Evolutionary conservation across 2,797 vertebrate species (phyloP).

Genomic region (Lepilemur ruficaudatus): DNA sequence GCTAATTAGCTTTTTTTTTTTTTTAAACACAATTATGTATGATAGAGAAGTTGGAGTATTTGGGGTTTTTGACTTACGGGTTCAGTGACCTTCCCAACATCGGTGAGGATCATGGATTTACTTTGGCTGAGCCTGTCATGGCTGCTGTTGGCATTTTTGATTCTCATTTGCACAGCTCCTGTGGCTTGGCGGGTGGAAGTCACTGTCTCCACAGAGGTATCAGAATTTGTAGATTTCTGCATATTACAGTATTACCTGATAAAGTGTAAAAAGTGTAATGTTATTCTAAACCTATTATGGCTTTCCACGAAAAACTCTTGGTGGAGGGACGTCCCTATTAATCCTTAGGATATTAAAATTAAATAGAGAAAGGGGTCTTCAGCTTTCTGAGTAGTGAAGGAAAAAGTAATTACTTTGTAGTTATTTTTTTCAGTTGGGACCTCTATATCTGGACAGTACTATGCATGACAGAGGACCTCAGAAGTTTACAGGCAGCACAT

Average conservation of each 20-base stretch:
- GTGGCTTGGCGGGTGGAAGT: conserved; percentile 81
- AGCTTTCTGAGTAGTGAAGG: not conserved
- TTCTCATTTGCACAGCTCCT: conserved; percentile 90
- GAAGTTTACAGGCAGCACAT: not conserved
- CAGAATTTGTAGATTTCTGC: conserved; percentile 81
- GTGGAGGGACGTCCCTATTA: not conserved
- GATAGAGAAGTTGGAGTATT: not conserved
- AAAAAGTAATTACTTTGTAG: not conserved
- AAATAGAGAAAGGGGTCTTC: not conserved
- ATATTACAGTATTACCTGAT: conserved; percentile 80
- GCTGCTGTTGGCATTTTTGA: conserved; percentile 87
- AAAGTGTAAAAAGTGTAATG: conserved; percentile 68
- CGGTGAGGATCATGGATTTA: conserved; percentile 94
- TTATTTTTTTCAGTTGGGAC: not conserved
- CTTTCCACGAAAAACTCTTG: not conserved
- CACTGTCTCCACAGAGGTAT: conserved; percentile 78
- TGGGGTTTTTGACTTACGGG: conserved; percentile 85
- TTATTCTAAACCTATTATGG: conserved; percentile 46
- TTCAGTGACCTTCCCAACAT: conserved; percentile 86
- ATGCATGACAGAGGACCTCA: not conserved
- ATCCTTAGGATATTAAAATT: not conserved
- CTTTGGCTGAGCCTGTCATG: conserved; percentile 93
- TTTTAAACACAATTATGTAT: not conserved
- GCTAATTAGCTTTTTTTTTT: not conserved
- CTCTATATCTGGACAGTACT: not conserved